These are phyloP conservation scores for Drosophila funebris DNA, from an alignment of 1,140 invertebrate genomes.

Conservation along the genomic window DNA sequence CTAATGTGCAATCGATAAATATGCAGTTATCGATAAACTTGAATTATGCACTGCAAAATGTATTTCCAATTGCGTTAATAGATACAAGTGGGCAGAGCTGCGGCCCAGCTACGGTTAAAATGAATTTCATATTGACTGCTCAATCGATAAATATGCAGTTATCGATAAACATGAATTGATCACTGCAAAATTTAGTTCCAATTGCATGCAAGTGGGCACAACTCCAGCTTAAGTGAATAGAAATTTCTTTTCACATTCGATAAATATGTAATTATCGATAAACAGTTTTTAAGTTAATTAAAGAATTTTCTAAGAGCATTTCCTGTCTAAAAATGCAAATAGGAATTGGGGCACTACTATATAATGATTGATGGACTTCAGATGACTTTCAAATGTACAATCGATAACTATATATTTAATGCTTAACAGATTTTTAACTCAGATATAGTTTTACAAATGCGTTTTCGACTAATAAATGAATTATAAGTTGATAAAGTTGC, in stretches of 20 bases:
- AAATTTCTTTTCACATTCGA: background rate
- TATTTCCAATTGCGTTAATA: background rate
- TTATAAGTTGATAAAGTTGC: too few species aligned
- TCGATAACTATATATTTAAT: background rate
- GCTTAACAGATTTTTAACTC: background rate
- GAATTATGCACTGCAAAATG: background rate
- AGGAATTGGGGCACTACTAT: too few species aligned
- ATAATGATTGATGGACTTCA: too few species aligned
- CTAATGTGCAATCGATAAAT: slow-evolving; percentile 33
- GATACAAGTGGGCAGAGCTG: background rate
- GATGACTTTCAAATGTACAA: background rate
- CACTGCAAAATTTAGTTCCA: background rate
- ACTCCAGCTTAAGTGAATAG: background rate
- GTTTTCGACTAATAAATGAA: too few species aligned
- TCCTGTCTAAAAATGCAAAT: background rate
- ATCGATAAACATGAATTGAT: slow-evolving; percentile 13
- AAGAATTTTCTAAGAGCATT: background rate
- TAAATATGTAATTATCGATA: background rate
- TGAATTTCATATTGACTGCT: too few species aligned
- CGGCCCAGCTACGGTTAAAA: background rate
- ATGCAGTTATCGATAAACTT: slow-evolving; percentile 21
- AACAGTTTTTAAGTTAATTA: background rate
- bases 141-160: slow-evolving; percentile 25
- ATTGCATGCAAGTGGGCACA: background rate
- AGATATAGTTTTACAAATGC: too few species aligned